phyloP scores from a whole-genome alignment of 2,113 vertebrate species.

The Riparia riparia region DNA sequence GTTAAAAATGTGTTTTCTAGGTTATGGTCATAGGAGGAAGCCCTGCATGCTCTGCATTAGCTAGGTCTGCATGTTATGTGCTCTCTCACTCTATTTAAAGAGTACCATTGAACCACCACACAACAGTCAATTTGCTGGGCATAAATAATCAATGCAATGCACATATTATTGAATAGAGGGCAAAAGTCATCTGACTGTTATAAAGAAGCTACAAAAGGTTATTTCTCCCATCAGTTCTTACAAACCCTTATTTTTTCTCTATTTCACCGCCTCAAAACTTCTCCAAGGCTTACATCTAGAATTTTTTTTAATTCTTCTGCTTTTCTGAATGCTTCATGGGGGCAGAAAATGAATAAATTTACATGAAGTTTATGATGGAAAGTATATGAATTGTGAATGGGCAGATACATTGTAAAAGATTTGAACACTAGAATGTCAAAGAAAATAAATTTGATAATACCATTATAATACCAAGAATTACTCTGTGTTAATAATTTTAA shows the following conservation, averaged over 20 bases:
- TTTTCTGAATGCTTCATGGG: background rate
- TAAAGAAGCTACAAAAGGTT: background rate
- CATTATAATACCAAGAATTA: background rate
- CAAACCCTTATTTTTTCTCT: background rate
- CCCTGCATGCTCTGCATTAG: constrained; percentile 15
- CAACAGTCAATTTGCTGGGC: constrained; percentile 76
- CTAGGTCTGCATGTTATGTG: constrained; percentile 7
- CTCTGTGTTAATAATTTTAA: background rate
- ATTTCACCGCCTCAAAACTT: background rate
- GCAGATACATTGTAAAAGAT: background rate
- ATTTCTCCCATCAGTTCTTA: background rate
- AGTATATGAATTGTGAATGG: background rate
- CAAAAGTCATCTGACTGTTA: constrained; percentile 40
- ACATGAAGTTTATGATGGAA: background rate
- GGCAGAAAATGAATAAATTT: background rate
- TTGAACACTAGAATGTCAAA: background rate
- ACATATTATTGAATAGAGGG: constrained; percentile 66
- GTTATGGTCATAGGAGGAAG: background rate
- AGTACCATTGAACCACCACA: constrained; percentile 74
- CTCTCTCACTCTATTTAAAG: constrained; percentile 75
- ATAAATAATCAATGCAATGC: constrained; percentile 87
- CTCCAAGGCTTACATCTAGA: background rate
- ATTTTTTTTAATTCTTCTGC: background rate
- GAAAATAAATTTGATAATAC: background rate
- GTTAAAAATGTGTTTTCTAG: background rate